A percentile compares a stretch with the other conserved stretches of the same genome.
Evolutionary conservation across 2,797 vertebrate species (phyloP).

Genomic region (Potorous gilbertii): DNA sequence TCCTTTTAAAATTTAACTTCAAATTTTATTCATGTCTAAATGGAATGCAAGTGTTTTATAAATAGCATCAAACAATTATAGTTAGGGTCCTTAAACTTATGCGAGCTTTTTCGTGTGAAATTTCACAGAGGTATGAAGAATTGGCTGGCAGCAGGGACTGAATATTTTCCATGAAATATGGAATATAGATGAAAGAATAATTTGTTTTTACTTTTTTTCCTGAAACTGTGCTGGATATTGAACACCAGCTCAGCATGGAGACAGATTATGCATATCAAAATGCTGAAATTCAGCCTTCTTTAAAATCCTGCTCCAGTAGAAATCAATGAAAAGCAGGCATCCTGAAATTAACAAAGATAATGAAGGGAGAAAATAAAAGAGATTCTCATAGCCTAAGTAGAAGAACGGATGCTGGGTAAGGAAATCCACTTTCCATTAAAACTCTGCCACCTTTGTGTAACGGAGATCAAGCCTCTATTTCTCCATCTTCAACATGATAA

Average conservation of each 20-base stretch:
- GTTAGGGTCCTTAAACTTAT: neutral
- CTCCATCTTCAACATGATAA: neutral
- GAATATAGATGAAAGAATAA: neutral
- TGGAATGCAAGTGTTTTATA: slow-evolving; percentile 3
- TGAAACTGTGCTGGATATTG: neutral
- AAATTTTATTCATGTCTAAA: slow-evolving; percentile 14
- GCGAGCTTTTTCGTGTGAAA: neutral
- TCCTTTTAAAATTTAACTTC: slow-evolving; percentile 20
- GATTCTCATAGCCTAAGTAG: neutral
- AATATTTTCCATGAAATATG: slow-evolving; percentile 12
- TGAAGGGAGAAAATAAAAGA: neutral
- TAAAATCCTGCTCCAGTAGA: neutral
- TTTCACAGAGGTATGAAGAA: neutral
- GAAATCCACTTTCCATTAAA: neutral
- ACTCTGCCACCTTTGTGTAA: neutral
- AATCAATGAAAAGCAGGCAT: neutral
- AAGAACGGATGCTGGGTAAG: neutral
- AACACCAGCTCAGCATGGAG: neutral
- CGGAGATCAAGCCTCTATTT: neutral
- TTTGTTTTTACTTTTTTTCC: neutral
- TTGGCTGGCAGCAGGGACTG: neutral
- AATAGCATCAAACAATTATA: slow-evolving; percentile 12
- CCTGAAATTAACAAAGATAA: neutral
- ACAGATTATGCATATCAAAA: slow-evolving; percentile 10
- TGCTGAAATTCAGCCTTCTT: neutral